These are phyloP conservation scores for Melopsittacus undulatus DNA, from an alignment of 2,797 vertebrate species.

Conservation along the genomic window DNA sequence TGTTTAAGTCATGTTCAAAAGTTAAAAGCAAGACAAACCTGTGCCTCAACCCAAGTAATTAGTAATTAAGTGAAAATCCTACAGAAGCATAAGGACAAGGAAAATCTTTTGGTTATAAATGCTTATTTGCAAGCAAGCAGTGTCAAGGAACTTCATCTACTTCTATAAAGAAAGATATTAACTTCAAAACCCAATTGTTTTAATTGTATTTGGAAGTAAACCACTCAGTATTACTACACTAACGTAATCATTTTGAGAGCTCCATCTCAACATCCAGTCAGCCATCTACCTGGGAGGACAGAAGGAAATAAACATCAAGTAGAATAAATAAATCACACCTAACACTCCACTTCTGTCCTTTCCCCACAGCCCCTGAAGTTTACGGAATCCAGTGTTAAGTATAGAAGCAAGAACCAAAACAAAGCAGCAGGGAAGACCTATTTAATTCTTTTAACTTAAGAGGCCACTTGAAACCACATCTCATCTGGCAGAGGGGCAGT, in stretches of 20 bases:
- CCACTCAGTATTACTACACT: background rate
- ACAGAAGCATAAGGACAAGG: background rate
- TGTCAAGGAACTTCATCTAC: background rate
- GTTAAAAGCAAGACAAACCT: conserved; percentile 38
- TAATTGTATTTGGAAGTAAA: background rate
- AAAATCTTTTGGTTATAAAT: background rate
- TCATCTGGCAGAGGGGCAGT: background rate
- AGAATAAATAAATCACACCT: background rate
- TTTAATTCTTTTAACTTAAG: background rate
- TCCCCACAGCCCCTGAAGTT: background rate
- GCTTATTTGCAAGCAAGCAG: background rate
- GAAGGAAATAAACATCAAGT: background rate
- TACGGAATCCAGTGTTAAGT: rapidly evolving
- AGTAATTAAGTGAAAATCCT: conserved; percentile 20
- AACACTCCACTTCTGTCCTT: background rate
- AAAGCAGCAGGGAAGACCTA: background rate
- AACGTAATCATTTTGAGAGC: background rate
- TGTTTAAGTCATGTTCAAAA: background rate
- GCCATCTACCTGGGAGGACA: background rate
- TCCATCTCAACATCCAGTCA: background rate
- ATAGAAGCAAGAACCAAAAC: background rate
- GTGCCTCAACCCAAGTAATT: background rate
- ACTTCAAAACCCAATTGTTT: background rate
- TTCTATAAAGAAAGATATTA: background rate
- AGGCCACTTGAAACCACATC: background rate